Evolutionary conservation across 2,113 vertebrate genomes (phyloP).

Genomic region (Ovibos moschatus): DNA sequence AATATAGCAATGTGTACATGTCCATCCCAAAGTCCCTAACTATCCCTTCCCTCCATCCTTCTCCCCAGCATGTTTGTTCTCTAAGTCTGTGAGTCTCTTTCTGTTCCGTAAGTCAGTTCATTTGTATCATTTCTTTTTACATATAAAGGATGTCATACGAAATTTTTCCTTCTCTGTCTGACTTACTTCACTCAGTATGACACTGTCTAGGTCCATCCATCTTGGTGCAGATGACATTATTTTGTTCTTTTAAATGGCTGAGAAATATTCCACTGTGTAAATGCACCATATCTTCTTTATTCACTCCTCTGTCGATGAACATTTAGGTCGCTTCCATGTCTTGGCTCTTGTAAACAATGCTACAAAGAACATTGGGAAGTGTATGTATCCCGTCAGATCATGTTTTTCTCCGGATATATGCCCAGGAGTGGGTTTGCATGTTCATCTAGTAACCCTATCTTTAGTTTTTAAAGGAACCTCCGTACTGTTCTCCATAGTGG

Average conservation of each 20-base stretch:
- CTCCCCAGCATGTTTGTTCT: not conserved
- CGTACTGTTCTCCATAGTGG: not conserved
- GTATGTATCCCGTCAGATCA: not conserved
- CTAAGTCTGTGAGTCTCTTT: not conserved
- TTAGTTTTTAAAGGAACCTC: not conserved
- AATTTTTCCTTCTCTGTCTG: not conserved
- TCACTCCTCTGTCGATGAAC: not conserved
- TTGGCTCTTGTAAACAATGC: not conserved
- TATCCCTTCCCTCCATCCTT: not conserved
- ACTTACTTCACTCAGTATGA: not conserved
- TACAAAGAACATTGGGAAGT: not conserved
- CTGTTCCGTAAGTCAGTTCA: not conserved
- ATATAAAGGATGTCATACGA: not conserved
- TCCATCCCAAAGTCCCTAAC: not conserved
- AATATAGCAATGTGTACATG: not conserved
- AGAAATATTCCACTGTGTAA: not conserved
- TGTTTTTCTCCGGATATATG: not conserved
- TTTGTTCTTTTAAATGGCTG: not conserved
- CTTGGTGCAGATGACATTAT: not conserved
- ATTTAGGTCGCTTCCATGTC: not conserved
- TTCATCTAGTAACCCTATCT: not conserved
- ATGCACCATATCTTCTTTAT: not conserved
- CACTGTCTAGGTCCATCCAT: not conserved
- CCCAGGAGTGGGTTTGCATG: not conserved
- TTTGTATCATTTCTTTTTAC: not conserved